These are phyloP conservation scores for Clinocottus analis DNA, from an alignment of 2,113 vertebrate species.

Conservation along the genomic window DNA sequence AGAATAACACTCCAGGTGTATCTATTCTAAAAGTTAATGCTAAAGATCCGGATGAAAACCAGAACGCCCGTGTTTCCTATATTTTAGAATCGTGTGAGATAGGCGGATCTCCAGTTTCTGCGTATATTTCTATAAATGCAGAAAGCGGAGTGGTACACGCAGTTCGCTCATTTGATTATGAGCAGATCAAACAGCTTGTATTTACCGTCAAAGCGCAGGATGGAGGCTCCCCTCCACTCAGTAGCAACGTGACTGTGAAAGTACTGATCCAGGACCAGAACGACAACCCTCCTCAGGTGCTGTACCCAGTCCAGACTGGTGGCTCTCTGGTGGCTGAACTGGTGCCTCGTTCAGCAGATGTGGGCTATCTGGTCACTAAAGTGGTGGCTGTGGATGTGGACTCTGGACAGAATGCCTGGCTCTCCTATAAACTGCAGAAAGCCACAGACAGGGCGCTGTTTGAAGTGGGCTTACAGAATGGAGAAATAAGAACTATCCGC, in stretches of 20 bases:
- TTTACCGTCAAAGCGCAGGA: slow-evolving; percentile 51
- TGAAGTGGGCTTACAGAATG: no score
- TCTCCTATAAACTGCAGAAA: no score
- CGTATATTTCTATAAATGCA: slow-evolving; percentile 54
- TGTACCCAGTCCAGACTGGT: no score
- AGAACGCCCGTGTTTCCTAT: slow-evolving; percentile 63
- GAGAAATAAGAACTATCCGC: no score
- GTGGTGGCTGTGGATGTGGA: no score
- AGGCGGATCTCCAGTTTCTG: slow-evolving; percentile 45
- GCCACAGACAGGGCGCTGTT: no score
- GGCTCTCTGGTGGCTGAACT: no score
- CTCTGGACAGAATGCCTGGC: no score
- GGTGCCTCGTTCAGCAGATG: no score
- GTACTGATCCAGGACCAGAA: slow-evolving; percentile 61
- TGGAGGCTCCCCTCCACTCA: slow-evolving; percentile 70
- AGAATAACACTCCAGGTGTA: slow-evolving; percentile 61
- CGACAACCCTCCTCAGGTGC: no score
- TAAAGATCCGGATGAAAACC: slow-evolving; percentile 55
- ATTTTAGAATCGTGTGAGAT: slow-evolving; percentile 46
- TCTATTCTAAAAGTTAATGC: slow-evolving; percentile 46
- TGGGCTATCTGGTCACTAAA: no score
- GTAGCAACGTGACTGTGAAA: slow-evolving; percentile 51
- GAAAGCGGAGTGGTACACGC: slow-evolving; percentile 47
- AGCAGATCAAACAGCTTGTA: slow-evolving; percentile 50
- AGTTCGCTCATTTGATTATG: slow-evolving; percentile 65